These are phyloP conservation scores for Mus minutoides DNA, from an alignment of 2,797 vertebrate species.

Conservation along the genomic window DNA sequence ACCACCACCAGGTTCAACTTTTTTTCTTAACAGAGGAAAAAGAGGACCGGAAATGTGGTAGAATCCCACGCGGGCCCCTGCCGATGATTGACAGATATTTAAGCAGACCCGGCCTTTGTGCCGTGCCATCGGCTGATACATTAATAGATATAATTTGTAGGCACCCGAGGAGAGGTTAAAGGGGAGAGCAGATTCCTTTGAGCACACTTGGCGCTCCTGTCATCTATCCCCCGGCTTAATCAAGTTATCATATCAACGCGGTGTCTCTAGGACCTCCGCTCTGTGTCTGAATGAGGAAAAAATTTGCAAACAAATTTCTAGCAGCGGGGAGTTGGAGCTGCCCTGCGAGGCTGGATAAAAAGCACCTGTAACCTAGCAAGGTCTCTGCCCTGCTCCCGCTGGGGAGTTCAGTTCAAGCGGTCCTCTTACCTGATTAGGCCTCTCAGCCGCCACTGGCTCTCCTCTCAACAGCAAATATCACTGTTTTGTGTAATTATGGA, in stretches of 20 bases:
- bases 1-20: constrained; percentile 65
- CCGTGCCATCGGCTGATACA: constrained; percentile 84
- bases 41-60: constrained; percentile 70
- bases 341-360: constrained; percentile 92
- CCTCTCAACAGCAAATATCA: constrained; percentile 85
- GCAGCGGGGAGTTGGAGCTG: constrained; percentile 91
- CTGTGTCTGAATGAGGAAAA: constrained; percentile 89
- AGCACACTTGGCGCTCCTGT: constrained; percentile 87
- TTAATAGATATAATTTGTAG: constrained; percentile 88
- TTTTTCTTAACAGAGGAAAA: constrained; percentile 16
- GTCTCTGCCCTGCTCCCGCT: constrained; percentile 88
- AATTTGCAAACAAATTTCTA: constrained; percentile 94
- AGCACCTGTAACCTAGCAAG: constrained; percentile 92
- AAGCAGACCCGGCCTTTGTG: constrained; percentile 85
- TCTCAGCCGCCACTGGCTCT: constrained; percentile 78
- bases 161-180: constrained; percentile 93
- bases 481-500: constrained; percentile 80
- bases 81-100: constrained; percentile 80
- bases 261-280: constrained; percentile 89
- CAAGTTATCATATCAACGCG: constrained; percentile 94
- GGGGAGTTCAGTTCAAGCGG: constrained; percentile 89
- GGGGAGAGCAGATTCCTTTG: constrained; percentile 88
- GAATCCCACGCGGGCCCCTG: constrained; percentile 64
- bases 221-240: constrained; percentile 91
- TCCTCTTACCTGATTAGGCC: constrained; percentile 92